Conservation (phyloP, 1,140 invertebrate genomes). For the Caenorhabditis latens region DNA sequence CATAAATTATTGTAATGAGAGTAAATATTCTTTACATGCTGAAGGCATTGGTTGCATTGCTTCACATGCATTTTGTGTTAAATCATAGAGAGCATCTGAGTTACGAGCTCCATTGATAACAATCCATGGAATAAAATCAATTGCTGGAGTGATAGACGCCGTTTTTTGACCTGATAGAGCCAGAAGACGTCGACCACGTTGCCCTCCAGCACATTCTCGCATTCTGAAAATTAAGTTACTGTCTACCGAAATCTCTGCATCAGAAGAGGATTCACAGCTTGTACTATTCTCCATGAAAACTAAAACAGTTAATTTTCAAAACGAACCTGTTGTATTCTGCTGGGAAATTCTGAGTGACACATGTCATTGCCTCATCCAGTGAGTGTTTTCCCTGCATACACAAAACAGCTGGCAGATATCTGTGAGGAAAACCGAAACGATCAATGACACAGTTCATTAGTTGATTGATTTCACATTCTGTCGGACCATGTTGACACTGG, state of each 20-base stretch:
- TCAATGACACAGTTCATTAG: slow-evolving; percentile 78
- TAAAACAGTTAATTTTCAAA: neutral
- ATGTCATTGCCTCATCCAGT: slow-evolving; percentile 42
- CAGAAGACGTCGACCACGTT: slow-evolving; percentile 71
- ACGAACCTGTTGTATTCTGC: slow-evolving; percentile 42
- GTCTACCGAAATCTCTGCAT: too few species aligned
- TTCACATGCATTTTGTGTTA: slow-evolving; percentile 77
- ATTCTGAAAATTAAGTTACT: slow-evolving; percentile 69
- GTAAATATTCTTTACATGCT: slow-evolving; percentile 67
- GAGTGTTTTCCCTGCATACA: slow-evolving; percentile 47
- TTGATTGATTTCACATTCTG: slow-evolving; percentile 75
- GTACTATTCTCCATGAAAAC: too few species aligned
- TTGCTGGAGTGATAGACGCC: slow-evolving; percentile 61
- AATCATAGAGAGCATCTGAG: slow-evolving; percentile 76
- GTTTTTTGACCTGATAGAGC: slow-evolving; percentile 72
- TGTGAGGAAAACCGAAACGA: slow-evolving; percentile 64
- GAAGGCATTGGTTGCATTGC: slow-evolving; percentile 69
- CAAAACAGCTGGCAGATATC: slow-evolving; percentile 41
- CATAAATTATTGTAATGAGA: slow-evolving; percentile 18
- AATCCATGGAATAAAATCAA: slow-evolving; percentile 77
- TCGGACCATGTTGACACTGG: slow-evolving; percentile 73
- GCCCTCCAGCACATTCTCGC: slow-evolving; percentile 68
- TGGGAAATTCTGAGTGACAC: slow-evolving; percentile 14
- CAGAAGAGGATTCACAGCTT: too few species aligned
- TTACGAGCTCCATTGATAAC: slow-evolving; percentile 72